Base-by-base conservation (phyloP, 23 tunicate genomes). In the Corella eumyota region DNA sequence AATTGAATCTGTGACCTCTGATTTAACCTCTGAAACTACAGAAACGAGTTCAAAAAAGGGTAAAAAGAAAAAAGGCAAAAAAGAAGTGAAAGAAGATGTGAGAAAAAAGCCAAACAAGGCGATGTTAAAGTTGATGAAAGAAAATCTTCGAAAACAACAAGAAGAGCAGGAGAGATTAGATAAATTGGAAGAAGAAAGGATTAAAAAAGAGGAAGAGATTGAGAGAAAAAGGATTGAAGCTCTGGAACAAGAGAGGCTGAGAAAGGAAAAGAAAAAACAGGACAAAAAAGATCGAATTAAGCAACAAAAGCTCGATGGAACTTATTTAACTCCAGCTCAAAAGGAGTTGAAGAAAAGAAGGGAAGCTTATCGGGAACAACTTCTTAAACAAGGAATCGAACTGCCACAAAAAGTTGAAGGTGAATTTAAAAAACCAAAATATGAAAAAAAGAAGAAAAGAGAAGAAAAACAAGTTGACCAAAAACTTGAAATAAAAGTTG, bases 201-300 rank as follows among this genome's bases (percentile, higher is more conserved):
- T 71, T n/a, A 61, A 78, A 25, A 73, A 68, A 52, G 91, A 66
- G 33, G 95, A 84, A 56, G 99, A 93, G 36, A 83, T 75, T 17
- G 70, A 68, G 33, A 64, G 34, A 21, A 45, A 57, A 48, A 54
- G 68, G 29, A 56, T 67, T 36, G 51, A 62, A 15, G 93, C 65
- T 22, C 48, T 76, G 20, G 95, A 93, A 57, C 72, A 45, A 7
- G 77, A 71, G 26, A 62, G 76, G 50, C 67, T 67, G 20, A 61
- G 38, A 65, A 85, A 78, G 57, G 90, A 84, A 34, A 72, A 73
- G 58, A 84, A 73, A 37, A 84, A 85, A 61, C 83, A 78, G 50
- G 77, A 78, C 35, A 81, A 85, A 64, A 93, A 93, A 66, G 95
- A 85, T 9, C 63, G 78, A 63, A 87, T 83, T n/a, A 17, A 65